phyloP scores from a whole-genome alignment of 2,888 invertebrate genomes.

The Pycnomerus fuliginosus region DNA sequence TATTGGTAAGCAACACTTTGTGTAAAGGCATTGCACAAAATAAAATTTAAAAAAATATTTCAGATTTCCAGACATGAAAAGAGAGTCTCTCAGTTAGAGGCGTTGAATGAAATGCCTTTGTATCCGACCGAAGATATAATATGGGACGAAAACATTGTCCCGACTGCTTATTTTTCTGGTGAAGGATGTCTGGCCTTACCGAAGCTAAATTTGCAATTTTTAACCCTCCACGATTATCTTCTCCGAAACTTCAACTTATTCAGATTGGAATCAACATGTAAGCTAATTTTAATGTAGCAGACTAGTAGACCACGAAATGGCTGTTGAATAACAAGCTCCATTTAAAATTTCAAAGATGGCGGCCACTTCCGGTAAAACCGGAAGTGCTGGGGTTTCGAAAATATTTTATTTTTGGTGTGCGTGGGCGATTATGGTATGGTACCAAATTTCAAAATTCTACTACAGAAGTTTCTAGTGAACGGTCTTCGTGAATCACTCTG shows the following conservation, averaged over 20 bases:
- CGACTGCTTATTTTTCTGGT: conserved; percentile 94
- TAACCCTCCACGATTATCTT: conserved; percentile 97
- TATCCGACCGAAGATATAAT: conserved; percentile 98
- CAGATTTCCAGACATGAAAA: conserved; percentile 84
- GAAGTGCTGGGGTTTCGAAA: too few relatives aligned
- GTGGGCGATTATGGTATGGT: too few relatives aligned
- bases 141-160: conserved; percentile 99
- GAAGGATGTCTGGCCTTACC: conserved; percentile 95
- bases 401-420: too few relatives aligned
- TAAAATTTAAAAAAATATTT: conserved; percentile 16
- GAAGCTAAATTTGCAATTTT: conserved; percentile 95
- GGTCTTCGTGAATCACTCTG: too few relatives aligned
- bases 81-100: conserved; percentile 88
- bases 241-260: conserved; percentile 97
- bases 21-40: background rate
- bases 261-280: conserved; percentile 95
- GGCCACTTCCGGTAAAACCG: too few relatives aligned
- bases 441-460: too few relatives aligned
- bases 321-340: too few relatives aligned
- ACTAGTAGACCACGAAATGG: too few relatives aligned
- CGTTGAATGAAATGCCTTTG: conserved; percentile 95
- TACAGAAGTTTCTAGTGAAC: too few relatives aligned
- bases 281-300: too few relatives aligned
- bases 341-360: too few relatives aligned
- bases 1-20: conserved; percentile 64